Evolutionary conservation across 2,797 vertebrate genomes (phyloP).

Genomic region (Cyclopterus lumpus): DNA sequence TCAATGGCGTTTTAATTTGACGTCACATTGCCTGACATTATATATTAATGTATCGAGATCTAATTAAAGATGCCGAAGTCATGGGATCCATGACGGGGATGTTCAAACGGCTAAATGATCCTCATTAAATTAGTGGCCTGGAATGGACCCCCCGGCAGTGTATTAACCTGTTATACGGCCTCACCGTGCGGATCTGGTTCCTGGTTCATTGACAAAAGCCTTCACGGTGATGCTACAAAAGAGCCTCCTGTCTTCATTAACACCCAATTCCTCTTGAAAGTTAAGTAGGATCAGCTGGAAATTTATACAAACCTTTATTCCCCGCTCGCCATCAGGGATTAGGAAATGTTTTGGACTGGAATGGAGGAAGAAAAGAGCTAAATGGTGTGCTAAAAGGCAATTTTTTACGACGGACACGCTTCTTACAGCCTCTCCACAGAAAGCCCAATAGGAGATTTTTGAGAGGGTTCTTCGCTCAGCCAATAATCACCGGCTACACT

Average conservation of each 20-base stretch:
- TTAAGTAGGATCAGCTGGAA: conserved; percentile 75
- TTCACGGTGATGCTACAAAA: conserved; percentile 69
- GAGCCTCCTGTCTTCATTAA: conserved; percentile 73
- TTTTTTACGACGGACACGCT: conserved; percentile 67
- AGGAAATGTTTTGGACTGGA: conserved; percentile 65
- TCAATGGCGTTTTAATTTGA: conserved; percentile 26
- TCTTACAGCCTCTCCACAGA: conserved; percentile 53
- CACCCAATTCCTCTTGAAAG: conserved; percentile 74
- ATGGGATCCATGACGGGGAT: neutral
- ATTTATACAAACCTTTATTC: conserved; percentile 80
- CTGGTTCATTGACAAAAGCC: conserved; percentile 60
- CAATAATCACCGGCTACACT: conserved; percentile 50
- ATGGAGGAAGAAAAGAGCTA: conserved; percentile 69
- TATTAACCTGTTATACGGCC: conserved; percentile 24
- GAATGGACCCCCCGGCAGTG: neutral
- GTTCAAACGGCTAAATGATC: neutral
- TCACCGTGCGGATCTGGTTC: conserved; percentile 58
- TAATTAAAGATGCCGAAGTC: conserved; percentile 6
- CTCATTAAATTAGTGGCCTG: neutral
- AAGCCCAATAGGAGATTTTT: conserved; percentile 62
- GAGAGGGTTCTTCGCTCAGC: conserved; percentile 61
- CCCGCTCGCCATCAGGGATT: conserved; percentile 69
- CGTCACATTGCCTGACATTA: neutral
- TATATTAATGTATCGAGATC: neutral
- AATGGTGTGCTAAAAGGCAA: conserved; percentile 65